Evolutionary conservation across 2,797 vertebrate species (phyloP).

Genomic region (Sebastes umbrosus): DNA sequence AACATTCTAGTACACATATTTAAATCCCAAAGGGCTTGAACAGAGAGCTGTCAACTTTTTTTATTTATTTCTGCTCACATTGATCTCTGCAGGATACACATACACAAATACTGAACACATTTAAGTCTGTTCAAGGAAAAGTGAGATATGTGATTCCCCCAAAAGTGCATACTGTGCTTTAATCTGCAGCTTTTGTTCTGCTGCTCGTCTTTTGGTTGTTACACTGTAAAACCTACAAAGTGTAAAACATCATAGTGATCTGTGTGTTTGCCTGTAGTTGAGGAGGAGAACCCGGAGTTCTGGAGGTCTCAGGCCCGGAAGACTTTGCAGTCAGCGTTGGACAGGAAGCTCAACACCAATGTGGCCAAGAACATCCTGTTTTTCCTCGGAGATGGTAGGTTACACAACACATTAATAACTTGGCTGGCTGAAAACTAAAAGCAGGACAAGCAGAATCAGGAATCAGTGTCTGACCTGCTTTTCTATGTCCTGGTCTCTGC

Average conservation of each 20-base stretch:
- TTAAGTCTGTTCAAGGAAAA: not conserved
- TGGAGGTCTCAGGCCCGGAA: conserved; percentile 77
- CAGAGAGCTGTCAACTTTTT: not conserved
- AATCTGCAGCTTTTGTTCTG: conserved; percentile 3
- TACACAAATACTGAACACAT: not conserved
- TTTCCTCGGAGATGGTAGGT: conserved; percentile 83
- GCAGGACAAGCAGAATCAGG: not conserved
- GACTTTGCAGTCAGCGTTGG: conserved; percentile 67
- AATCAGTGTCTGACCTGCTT: not conserved
- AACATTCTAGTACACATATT: not conserved
- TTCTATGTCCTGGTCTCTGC: not conserved
- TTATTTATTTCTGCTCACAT: not conserved
- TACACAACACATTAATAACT: not conserved
- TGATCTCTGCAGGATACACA: not conserved
- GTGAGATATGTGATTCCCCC: not conserved
- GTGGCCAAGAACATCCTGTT: conserved; percentile 82
- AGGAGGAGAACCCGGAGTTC: conserved; percentile 82
- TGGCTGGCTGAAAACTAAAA: not conserved
- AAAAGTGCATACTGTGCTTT: not conserved
- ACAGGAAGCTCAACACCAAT: conserved; percentile 76
- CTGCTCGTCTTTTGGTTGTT: not conserved
- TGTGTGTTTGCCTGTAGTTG: conserved; percentile 52
- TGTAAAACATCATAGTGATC: not conserved
- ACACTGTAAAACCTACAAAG: not conserved
- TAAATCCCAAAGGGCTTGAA: not conserved